Percentiles rank a stretch among this genome's conserved stretches.
These are phyloP conservation scores for Empis stercorea DNA, from an alignment of 2,888 invertebrate genomes.

Conservation along the genomic window DNA sequence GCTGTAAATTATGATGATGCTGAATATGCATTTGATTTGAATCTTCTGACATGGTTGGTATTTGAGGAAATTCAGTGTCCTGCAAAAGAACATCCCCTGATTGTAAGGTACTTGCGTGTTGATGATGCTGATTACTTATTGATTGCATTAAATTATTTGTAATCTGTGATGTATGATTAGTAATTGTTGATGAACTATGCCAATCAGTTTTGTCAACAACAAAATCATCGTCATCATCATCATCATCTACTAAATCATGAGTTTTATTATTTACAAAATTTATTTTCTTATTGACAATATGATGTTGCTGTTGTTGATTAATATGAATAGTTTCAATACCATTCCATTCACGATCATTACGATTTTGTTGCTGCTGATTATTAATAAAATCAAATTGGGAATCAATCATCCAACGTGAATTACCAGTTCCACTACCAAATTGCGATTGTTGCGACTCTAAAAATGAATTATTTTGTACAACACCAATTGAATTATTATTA, in stretches of 20 bases:
- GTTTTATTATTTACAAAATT: not conserved
- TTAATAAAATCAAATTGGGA: conserved; percentile 7
- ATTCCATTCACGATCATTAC: too few relatives aligned
- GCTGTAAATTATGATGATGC: conserved; percentile 21
- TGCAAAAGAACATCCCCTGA: not conserved
- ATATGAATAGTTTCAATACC: not conserved
- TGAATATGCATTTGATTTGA: conserved; percentile 12
- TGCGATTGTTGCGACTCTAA: conserved; percentile 15
- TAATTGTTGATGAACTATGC: too few relatives aligned
- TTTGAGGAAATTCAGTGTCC: not conserved
- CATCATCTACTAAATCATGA: too few relatives aligned
- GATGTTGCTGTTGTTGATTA: not conserved
- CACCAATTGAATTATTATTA: not conserved
- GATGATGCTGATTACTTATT: conserved; percentile 1
- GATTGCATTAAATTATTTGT: too few relatives aligned
- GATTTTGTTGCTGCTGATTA: not conserved
- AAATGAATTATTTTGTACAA: too few relatives aligned
- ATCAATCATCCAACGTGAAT: conserved; percentile 6
- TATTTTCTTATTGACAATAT: conserved; percentile 4
- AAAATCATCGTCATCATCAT: too few relatives aligned
- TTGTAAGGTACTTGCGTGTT: too few relatives aligned
- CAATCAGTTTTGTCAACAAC: too few relatives aligned
- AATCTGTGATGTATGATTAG: too few relatives aligned
- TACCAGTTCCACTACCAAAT: conserved; percentile 21
- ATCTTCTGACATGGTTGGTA: conserved; percentile 2